These are phyloP conservation scores for Ostrea denselamellosa DNA, from an alignment of 1,140 invertebrate species.

Conservation along the genomic window DNA sequence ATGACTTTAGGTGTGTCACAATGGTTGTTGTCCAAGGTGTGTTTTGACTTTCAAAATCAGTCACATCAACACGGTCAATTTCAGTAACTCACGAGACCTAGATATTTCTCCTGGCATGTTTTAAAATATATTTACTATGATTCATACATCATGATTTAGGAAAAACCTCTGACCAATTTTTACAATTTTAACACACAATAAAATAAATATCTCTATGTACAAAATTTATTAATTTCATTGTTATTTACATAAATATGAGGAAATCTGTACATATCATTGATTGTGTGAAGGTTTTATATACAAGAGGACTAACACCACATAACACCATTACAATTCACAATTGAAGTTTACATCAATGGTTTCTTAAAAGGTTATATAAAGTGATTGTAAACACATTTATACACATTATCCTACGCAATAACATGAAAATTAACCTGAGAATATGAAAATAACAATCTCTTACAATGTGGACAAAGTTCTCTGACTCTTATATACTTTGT, in stretches of 20 bases:
- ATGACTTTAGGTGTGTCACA: no score
- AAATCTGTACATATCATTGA: slow-evolving; percentile 9
- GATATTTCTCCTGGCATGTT: no score
- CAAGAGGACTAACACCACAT: neutral
- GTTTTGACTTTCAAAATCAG: no score
- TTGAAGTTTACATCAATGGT: neutral
- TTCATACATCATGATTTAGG: no score
- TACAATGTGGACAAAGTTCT: neutral
- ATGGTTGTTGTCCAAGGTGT: no score
- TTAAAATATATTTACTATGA: no score
- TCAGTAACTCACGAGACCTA: no score
- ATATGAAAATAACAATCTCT: slow-evolving; percentile 3
- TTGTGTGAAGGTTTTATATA: neutral
- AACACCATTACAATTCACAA: neutral
- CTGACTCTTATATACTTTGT: neutral
- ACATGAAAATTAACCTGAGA: neutral
- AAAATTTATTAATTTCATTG: slow-evolving; percentile 25
- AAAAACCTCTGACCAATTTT: no score
- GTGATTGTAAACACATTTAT: slow-evolving; percentile 6
- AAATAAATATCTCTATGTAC: neutral
- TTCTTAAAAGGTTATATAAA: neutral
- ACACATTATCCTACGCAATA: neutral
- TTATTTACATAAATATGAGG: slow-evolving; percentile 28
- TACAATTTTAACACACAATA: neutral
- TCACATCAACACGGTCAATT: no score